Conservation (phyloP, 2,888 invertebrate species). For the Oligia latruncula region DNA sequence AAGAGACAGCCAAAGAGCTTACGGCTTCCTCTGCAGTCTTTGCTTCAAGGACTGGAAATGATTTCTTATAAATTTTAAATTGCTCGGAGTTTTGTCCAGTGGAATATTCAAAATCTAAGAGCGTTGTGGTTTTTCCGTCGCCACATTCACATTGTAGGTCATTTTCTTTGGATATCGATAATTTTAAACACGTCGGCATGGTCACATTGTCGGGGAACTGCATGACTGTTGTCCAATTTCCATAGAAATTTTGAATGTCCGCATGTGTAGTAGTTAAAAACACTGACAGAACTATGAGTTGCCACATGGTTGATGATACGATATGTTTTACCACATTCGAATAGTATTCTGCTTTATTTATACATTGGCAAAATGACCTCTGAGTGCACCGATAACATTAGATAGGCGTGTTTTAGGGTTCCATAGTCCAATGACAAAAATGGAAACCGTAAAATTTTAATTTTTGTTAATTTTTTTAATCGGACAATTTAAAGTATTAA, state of each 20-base stretch:
- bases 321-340: not conserved
- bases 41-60: slow-evolving; percentile 4
- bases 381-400: not conserved
- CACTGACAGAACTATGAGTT: slow-evolving; percentile 10
- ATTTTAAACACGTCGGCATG: not conserved
- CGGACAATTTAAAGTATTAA: too few relatives aligned
- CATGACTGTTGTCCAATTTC: slow-evolving; percentile 10
- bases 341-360: slow-evolving; percentile 2
- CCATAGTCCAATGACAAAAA: not conserved
- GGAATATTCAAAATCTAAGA: slow-evolving; percentile 5
- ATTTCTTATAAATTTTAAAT: not conserved
- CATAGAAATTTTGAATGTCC: slow-evolving; percentile 1
- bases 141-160: not conserved
- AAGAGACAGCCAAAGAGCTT: not conserved
- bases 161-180: not conserved
- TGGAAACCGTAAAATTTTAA: too few relatives aligned
- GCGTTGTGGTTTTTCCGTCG: slow-evolving; percentile 2
- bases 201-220: not conserved
- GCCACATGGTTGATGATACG: slow-evolving; percentile 3
- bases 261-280: slow-evolving; percentile 4
- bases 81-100: not conserved
- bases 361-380: slow-evolving; percentile 15
- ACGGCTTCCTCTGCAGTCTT: not conserved
- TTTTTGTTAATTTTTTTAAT: too few relatives aligned
- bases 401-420: not conserved